Base-by-base conservation (phyloP, 2,113 vertebrate species). In the Rhinogobius similis region DNA sequence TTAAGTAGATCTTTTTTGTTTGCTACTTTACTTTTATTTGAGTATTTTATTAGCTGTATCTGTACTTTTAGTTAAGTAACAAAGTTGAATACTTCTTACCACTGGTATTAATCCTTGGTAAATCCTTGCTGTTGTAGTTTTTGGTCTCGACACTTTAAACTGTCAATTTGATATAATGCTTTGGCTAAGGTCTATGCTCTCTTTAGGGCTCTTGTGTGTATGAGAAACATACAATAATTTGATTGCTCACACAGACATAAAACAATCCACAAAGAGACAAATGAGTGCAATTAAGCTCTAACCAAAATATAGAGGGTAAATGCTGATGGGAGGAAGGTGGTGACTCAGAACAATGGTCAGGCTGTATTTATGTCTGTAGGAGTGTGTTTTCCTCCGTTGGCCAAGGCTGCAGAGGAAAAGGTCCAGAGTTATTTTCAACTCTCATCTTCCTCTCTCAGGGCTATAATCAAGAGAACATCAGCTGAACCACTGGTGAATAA, bases 381-480 rank as follows among this genome's bases (percentile, higher is more conserved):
- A 90, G 87, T 87, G 44, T 65, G 70, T 72, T 86, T 87, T 83
- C 55, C 82, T 67, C 77, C 32, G 38, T 75, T 81, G 86, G 76
- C 79, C 81, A 62, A 68, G 67, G 80, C 77, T 78, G 68, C 77
- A 73, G 76, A 75, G 61, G 78, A 39, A 83, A 85, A 43, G 67
- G 74, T 69, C 72, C 32, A 64, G 32, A 70, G 82, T 77, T 87
- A 89, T 90, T 90, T 89, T 83, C 75, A 81, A 76, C 63, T 62
- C 74, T 76, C 32, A 7, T 84, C 55, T 78, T 83, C 84, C 84
- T 86, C 18, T 32, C 73, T 78, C 77, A 87, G 69, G 75, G 73
- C 82, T 90, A 81, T 91, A 91, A 92, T 92, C 86, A 91, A 89
- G 68, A 36, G 70, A 81, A 78, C 69, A 81, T 90, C 86, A 88